Evolutionary conservation across 2,797 vertebrate species (phyloP), one percentile per base, ranked within the genome.

Genomic region (Zalophus californianus): DNA sequence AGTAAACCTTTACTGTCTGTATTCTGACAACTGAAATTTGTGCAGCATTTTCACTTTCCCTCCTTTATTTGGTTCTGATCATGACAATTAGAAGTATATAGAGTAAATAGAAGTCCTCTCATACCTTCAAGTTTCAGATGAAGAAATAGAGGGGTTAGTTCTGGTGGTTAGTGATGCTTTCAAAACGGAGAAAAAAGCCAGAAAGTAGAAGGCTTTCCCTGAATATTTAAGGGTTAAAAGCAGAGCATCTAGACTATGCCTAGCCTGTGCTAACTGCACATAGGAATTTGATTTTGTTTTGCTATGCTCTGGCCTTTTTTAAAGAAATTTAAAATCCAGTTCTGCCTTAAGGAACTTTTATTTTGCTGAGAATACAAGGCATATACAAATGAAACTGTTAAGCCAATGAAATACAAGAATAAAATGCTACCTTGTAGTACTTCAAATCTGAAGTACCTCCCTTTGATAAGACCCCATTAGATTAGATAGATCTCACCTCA

Each of bases 281-380:
- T 86, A 60, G 50, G 4, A 94, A 96, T 92, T 77, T 86, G 23
- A 8, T 75, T 86, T 66, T 85, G 15, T 92, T 93, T 66, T 86
- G 13, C 48, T 90, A 38, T 50, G 1, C 11, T 38, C 60, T 14
- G 7, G 27, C 18, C 23, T 38, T 35, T 66, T 41, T 75, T 54
- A 62, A 89, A 78, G 21, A 64, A 60, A 73, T 75, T 58, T 54
- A 70, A 73, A 92, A 73, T 94, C 12, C 2, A 90, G 9, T 68
- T 96, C 56, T 93, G 7, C 44, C 62, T 96, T 89, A 91, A 89
- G 25, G 16, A 86, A 56, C 10, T 96, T 64, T 41, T 88, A n/a
- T 52, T 86, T 94, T 95, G 21, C 13, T 87, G 56, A 90, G 18
- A 84, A 78, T 83, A 50, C 6, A 92, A 70, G 54, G 82, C 3